Evolutionary conservation across 2,888 invertebrate species (phyloP).

Genomic region (Metellina segmentata): DNA sequence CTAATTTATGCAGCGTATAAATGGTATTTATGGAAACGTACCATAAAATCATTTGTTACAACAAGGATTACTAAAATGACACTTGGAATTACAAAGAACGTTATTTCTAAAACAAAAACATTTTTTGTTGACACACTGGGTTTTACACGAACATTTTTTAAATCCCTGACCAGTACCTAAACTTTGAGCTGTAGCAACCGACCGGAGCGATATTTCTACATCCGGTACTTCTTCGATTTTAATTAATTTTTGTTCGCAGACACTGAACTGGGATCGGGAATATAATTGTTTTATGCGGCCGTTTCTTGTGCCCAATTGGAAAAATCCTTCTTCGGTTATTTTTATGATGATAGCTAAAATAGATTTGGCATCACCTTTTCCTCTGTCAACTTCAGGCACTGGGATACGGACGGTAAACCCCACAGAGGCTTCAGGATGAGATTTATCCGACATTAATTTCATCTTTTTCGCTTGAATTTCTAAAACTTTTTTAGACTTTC

Average conservation of each 20-base stretch:
- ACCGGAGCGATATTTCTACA: constrained; percentile 63
- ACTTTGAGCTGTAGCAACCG: constrained; percentile 71
- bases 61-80: too few relatives aligned
- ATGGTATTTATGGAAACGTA: constrained; percentile 58
- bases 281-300: too few relatives aligned
- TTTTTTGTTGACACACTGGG: constrained; percentile 70
- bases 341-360: constrained; percentile 68
- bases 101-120: not conserved
- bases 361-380: constrained; percentile 64
- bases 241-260: constrained; percentile 68
- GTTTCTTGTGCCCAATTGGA: too few relatives aligned
- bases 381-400: constrained; percentile 62
- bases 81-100: too few relatives aligned
- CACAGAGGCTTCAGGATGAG: too few relatives aligned
- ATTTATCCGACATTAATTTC: too few relatives aligned
- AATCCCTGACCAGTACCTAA: constrained; percentile 68
- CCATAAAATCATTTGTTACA: too few relatives aligned
- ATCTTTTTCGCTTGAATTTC: too few relatives aligned
- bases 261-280: constrained; percentile 44
- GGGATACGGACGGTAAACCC: not conserved
- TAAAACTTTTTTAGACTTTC: too few relatives aligned
- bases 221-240: constrained; percentile 63
- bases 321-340: constrained; percentile 59
- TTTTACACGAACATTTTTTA: constrained; percentile 72
- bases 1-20: constrained; percentile 60